Percentiles rank a stretch among this genome's conserved stretches.
Conservation (phyloP, 2,888 invertebrate species). For the Drosophila anceps region DNA sequence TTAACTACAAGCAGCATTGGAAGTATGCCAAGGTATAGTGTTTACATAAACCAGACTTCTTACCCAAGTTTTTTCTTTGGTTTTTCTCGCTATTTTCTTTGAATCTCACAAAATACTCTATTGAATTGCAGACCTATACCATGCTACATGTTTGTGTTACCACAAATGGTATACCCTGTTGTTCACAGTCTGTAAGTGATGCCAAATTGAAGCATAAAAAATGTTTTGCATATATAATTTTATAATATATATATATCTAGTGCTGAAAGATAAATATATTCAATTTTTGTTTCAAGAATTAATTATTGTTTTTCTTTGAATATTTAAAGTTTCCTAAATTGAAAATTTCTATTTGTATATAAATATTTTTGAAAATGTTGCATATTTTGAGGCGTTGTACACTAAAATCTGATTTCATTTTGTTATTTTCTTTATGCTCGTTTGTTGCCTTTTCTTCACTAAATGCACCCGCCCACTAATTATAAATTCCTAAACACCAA, state of each 20-base stretch:
- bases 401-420: constrained; percentile 9
- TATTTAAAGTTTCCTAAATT: neutral
- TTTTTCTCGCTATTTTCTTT: constrained; percentile 3
- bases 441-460: constrained; percentile 28
- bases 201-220: constrained; percentile 21
- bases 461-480: constrained; percentile 35
- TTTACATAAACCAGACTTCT: constrained; percentile 18
- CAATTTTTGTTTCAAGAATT: constrained; percentile 1
- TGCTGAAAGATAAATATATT: constrained; percentile 18
- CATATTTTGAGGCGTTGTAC: constrained; percentile 34
- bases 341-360: neutral
- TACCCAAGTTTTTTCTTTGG: constrained; percentile 1
- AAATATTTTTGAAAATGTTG: constrained; percentile 14
- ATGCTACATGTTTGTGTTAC: constrained; percentile 95
- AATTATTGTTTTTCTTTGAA: neutral
- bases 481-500: neutral
- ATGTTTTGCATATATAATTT: neutral
- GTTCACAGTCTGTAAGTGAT: constrained; percentile 91
- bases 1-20: constrained; percentile 84
- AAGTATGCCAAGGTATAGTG: constrained; percentile 85
- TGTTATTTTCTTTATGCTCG: constrained; percentile 10
- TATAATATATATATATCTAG: neutral
- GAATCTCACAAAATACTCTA: constrained; percentile 17
- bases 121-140: constrained; percentile 92
- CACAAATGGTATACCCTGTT: constrained; percentile 94